Evolutionary conservation across 2,797 vertebrate species (phyloP).

Genomic region (Oryzias dopingdopingensis): DNA sequence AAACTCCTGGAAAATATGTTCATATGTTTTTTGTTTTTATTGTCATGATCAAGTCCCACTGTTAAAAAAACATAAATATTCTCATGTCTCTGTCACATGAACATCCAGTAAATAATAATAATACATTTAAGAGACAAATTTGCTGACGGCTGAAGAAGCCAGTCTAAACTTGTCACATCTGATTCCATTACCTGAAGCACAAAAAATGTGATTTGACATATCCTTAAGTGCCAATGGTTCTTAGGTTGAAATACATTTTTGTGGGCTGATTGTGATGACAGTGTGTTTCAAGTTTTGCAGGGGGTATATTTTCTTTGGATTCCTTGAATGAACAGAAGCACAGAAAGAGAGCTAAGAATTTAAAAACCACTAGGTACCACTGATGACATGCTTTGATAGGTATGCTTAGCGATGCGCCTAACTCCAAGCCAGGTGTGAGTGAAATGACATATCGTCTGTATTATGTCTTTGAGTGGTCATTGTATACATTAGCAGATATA

Average conservation of each 20-base stretch:
- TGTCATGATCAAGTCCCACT: no score
- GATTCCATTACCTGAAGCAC: slow-evolving; percentile 65
- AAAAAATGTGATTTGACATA: slow-evolving; percentile 61
- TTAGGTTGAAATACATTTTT: slow-evolving; percentile 67
- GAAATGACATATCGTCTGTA: slow-evolving; percentile 22
- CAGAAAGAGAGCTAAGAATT: slow-evolving; percentile 29
- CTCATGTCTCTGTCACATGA: not conserved
- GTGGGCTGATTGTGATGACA: slow-evolving; percentile 61
- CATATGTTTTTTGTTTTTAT: slow-evolving; percentile 33
- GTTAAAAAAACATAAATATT: not conserved
- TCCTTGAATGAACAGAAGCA: slow-evolving; percentile 60
- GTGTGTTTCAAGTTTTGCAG: slow-evolving; percentile 58
- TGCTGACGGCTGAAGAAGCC: not conserved
- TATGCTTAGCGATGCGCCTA: slow-evolving; percentile 50
- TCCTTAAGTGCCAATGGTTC: slow-evolving; percentile 55
- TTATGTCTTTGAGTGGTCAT: slow-evolving; percentile 5
- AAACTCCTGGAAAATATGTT: slow-evolving; percentile 17
- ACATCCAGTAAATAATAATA: not conserved
- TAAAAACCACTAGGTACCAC: slow-evolving; percentile 51
- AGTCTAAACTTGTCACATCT: slow-evolving; percentile 51
- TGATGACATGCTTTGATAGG: slow-evolving; percentile 66
- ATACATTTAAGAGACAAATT: not conserved
- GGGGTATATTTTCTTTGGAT: slow-evolving; percentile 68
- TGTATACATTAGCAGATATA: slow-evolving; percentile 4
- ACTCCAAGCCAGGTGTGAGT: slow-evolving; percentile 29